Percentiles rank a stretch among this genome's conserved stretches.
Evolutionary conservation across 2,113 vertebrate genomes (phyloP).

Genomic region (Sterrhoptilus dennistouni): DNA sequence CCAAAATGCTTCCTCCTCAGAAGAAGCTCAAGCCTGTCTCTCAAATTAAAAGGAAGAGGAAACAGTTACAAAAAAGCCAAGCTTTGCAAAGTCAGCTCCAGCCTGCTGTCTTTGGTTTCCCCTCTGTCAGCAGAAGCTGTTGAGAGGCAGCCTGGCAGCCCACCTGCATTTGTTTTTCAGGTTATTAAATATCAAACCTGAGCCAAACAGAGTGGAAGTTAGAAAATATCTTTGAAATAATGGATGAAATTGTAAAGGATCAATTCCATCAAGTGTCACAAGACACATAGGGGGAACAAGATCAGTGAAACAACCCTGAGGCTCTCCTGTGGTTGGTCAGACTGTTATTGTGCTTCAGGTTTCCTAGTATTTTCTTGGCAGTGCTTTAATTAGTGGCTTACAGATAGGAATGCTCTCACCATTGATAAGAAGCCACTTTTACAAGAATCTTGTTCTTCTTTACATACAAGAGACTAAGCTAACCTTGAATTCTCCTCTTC

Average conservation of each 20-base stretch:
- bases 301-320: neutral
- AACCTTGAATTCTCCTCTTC: neutral
- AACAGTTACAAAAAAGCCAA: neutral
- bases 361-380: neutral
- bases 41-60: constrained; percentile 32
- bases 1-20: neutral
- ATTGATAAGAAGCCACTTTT: neutral
- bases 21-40: neutral
- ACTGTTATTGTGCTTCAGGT: neutral
- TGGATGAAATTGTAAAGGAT: neutral
- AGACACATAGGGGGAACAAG: neutral
- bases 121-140: constrained; percentile 30
- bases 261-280: neutral
- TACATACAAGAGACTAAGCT: neutral
- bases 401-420: neutral
- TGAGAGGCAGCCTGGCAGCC: neutral
- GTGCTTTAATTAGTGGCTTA: neutral
- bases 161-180: constrained; percentile 7
- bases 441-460: neutral
- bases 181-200: constrained; percentile 21
- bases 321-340: neutral
- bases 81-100: constrained; percentile 11
- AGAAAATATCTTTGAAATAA: neutral
- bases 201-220: neutral
- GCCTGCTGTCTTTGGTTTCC: neutral